Evolutionary conservation across 2,888 invertebrate genomes (phyloP).

Genomic region (Scaptomyza caliginosa): DNA sequence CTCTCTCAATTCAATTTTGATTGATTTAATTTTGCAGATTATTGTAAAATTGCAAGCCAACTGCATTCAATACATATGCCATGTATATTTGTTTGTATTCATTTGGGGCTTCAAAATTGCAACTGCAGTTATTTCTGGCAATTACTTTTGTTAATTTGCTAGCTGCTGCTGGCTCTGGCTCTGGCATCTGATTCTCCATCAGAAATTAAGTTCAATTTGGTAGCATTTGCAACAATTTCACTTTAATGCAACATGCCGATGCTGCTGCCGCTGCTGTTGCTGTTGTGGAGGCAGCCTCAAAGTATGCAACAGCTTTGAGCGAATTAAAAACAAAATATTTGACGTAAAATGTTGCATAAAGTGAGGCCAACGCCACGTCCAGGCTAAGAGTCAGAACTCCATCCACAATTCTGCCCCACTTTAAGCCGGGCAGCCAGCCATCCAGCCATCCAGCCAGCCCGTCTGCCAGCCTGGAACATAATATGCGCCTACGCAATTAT

Average conservation of each 20-base stretch:
- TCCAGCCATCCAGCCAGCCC: neutral
- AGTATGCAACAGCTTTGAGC: slow-evolving; percentile 43
- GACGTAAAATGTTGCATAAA: slow-evolving; percentile 51
- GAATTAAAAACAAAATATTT: slow-evolving; percentile 53
- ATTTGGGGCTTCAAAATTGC: neutral
- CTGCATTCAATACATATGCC: too few relatives aligned
- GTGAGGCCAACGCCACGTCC: slow-evolving; percentile 20
- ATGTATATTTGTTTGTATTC: neutral
- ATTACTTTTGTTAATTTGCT: neutral
- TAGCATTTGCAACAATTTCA: slow-evolving; percentile 44
- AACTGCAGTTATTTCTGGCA: neutral
- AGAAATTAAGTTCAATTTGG: slow-evolving; percentile 17
- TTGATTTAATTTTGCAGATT: neutral
- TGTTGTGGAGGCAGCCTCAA: slow-evolving; percentile 17
- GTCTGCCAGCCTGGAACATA: slow-evolving; percentile 28
- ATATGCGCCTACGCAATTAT: slow-evolving; percentile 67
- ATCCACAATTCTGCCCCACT: neutral
- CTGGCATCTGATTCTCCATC: neutral
- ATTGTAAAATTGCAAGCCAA: neutral
- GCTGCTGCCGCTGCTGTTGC: neutral
- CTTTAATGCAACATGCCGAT: slow-evolving; percentile 33
- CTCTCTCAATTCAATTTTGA: neutral
- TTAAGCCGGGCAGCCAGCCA: neutral
- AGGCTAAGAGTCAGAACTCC: neutral
- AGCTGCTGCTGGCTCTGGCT: neutral